Evolutionary conservation across 2,888 invertebrate species (phyloP).

Genomic region (Rotaria macrura): DNA sequence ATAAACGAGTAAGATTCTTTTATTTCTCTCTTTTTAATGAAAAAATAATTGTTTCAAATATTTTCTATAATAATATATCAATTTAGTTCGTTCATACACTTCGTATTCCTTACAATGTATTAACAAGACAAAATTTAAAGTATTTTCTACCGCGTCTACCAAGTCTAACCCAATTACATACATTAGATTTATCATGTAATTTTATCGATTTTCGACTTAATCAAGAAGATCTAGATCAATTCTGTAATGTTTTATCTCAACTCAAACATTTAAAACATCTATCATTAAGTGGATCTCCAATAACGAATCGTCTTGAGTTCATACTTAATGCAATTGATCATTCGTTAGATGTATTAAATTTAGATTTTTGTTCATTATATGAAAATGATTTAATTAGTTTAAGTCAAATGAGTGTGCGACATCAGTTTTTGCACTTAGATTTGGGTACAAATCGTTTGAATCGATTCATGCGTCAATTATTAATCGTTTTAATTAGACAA

Average conservation of each 20-base stretch:
- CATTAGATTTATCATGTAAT: conserved; percentile 33
- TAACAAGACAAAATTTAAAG: not conserved
- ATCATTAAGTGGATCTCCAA: conserved; percentile 29
- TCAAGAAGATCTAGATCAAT: conserved; percentile 11
- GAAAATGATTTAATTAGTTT: conserved; percentile 28
- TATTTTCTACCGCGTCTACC: not conserved
- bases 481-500: conserved; percentile 31
- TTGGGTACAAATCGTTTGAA: conserved; percentile 31
- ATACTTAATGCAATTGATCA: conserved; percentile 11
- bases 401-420: conserved; percentile 20
- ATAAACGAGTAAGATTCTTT: not conserved
- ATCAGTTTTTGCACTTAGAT: conserved; percentile 26
- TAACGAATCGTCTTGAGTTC: conserved; percentile 22
- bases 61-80: not conserved
- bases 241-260: conserved; percentile 7
- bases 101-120: conserved; percentile 6
- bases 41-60: not conserved
- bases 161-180: not conserved
- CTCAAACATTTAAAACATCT: conserved; percentile 26
- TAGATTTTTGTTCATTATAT: conserved; percentile 29
- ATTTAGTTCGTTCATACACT: not conserved
- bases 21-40: not conserved
- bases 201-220: conserved; percentile 32
- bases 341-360: conserved; percentile 25
- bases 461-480: conserved; percentile 23